Conservation (phyloP, 2,888 invertebrate species). For the Drosophila peninsularis region DNA sequence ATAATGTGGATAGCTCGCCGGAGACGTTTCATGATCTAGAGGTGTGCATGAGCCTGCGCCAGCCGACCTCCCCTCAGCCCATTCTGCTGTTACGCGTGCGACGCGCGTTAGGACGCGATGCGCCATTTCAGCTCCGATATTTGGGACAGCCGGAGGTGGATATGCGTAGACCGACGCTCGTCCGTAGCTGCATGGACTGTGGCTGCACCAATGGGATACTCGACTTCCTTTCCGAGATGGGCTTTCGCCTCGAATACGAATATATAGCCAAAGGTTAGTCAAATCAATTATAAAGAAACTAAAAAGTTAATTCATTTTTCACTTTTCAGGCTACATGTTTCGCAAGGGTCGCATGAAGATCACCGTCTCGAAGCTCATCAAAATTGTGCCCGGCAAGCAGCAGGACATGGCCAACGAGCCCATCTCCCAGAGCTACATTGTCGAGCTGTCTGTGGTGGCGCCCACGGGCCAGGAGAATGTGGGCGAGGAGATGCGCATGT, state of each 20-base stretch:
- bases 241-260: slow-evolving; percentile 96
- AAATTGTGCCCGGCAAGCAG: slow-evolving; percentile 91
- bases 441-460: slow-evolving; percentile 93
- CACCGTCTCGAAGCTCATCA: slow-evolving; percentile 96
- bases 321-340: slow-evolving; percentile 90
- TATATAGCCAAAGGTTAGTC: slow-evolving; percentile 92
- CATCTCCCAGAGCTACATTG: slow-evolving; percentile 95
- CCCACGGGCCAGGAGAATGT: slow-evolving; percentile 97
- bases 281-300: background rate
- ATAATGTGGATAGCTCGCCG: slow-evolving; percentile 95
- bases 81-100: slow-evolving; percentile 91
- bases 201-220: slow-evolving; percentile 95
- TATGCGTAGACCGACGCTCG: slow-evolving; percentile 94
- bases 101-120: slow-evolving; percentile 90
- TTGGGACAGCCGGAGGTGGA: slow-evolving; percentile 96
- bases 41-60: slow-evolving; percentile 93
- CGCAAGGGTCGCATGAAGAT: slow-evolving; percentile 98
- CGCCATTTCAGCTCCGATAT: slow-evolving; percentile 93
- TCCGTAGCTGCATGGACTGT: slow-evolving; percentile 96
- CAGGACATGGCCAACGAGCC: slow-evolving; percentile 90
- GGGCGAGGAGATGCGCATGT: slow-evolving; percentile 97
- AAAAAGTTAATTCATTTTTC: background rate
- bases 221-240: slow-evolving; percentile 96
- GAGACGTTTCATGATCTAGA: slow-evolving; percentile 97
- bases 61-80: slow-evolving; percentile 88